Evolutionary conservation across 2,797 vertebrate species (phyloP).

Genomic region (Aphelocoma californica): DNA sequence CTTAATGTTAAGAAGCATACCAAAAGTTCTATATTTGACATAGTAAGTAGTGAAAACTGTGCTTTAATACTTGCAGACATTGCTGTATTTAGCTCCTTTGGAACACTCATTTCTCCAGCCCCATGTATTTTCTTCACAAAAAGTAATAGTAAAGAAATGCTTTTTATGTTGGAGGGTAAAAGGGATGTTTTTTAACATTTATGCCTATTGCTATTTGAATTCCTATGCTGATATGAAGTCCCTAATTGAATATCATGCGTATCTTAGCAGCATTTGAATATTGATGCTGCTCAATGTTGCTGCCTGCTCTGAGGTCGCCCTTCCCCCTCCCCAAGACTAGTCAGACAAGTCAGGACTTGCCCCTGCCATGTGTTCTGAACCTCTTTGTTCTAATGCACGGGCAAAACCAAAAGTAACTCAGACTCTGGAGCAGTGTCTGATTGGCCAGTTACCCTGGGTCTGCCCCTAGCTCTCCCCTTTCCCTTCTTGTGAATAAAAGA

Average conservation of each 20-base stretch:
- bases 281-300: neutral
- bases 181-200: neutral
- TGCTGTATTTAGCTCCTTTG: neutral
- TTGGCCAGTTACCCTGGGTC: no score
- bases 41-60: neutral
- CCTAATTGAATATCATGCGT: neutral
- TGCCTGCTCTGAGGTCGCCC: no score
- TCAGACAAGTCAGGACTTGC: no score
- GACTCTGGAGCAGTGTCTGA: no score
- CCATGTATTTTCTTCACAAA: neutral
- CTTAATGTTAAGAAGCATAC: neutral
- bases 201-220: neutral
- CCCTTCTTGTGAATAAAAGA: no score
- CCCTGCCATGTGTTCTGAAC: no score
- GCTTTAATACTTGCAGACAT: neutral
- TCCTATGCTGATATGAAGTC: neutral
- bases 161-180: neutral
- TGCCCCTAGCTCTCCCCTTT: no score
- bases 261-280: neutral
- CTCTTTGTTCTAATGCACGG: no score
- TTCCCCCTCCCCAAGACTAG: no score
- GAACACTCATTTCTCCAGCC: neutral
- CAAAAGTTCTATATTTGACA: neutral
- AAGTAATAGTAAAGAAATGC: neutral
- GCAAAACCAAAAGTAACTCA: no score